These are phyloP conservation scores for Hesperia comma DNA, from an alignment of 2,888 invertebrate genomes.

Conservation along the genomic window DNA sequence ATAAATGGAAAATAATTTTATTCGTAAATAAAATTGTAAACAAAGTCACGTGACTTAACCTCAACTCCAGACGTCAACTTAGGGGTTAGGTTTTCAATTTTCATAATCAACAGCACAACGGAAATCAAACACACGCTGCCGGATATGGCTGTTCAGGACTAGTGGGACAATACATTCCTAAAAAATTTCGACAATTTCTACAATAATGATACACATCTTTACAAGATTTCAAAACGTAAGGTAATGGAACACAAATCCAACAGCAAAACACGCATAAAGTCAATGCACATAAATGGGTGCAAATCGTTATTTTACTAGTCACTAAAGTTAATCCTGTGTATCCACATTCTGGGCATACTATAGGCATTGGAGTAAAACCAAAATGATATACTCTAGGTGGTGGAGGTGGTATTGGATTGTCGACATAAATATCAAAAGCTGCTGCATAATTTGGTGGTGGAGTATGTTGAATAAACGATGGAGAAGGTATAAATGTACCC, in stretches of 20 bases:
- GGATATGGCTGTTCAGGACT: conserved; percentile 59
- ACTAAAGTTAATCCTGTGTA: conserved; percentile 66
- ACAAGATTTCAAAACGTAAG: conserved; percentile 73
- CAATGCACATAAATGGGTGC: conserved; percentile 73
- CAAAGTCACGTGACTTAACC: conserved; percentile 34
- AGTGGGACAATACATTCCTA: conserved; percentile 76
- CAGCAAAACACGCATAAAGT: conserved; percentile 72
- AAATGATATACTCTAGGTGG: conserved; percentile 61
- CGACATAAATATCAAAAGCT: conserved; percentile 75
- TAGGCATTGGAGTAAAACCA: conserved; percentile 67
- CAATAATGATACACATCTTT: conserved; percentile 79
- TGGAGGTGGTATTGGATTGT: conserved; percentile 59
- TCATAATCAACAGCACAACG: too few relatives aligned
- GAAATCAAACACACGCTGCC: neutral
- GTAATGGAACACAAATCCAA: conserved; percentile 75
- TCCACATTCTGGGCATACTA: conserved; percentile 72
- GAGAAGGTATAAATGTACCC: conserved; percentile 76
- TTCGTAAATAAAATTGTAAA: conserved; percentile 19
- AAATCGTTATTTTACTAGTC: conserved; percentile 65
- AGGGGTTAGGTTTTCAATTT: too few relatives aligned
- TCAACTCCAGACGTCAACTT: neutral
- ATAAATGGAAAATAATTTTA: neutral
- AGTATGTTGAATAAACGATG: conserved; percentile 71
- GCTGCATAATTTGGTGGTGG: conserved; percentile 76
- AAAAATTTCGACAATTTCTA: conserved; percentile 67